phyloP scores from a whole-genome alignment of 2,888 invertebrate species.

The Pediacus dermestoides region DNA sequence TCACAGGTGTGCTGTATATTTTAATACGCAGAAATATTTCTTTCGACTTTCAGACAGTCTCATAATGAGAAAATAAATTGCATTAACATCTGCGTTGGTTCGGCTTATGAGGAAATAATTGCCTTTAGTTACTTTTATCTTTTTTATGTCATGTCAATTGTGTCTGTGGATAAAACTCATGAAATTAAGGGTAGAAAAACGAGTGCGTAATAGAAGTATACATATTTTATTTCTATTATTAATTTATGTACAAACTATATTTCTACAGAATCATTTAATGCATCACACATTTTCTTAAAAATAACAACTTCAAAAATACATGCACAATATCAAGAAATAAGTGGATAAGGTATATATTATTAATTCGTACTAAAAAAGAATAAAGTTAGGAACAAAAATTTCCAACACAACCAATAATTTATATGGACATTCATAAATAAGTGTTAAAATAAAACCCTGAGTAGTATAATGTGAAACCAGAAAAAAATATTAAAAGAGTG shows the following conservation, averaged over 20 bases:
- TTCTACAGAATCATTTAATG: constrained; percentile 41
- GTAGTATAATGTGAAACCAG: too few relatives aligned
- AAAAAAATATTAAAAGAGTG: constrained; percentile 8
- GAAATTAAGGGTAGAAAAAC: constrained; percentile 17
- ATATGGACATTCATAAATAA: constrained; percentile 11
- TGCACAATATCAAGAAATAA: constrained; percentile 38
- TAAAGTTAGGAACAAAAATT: constrained; percentile 8
- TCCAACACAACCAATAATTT: constrained; percentile 10
- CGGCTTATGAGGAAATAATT: constrained; percentile 6
- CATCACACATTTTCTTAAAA: constrained; percentile 35
- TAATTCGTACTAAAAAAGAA: constrained; percentile 8
- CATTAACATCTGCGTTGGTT: constrained; percentile 7
- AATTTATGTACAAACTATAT: constrained; percentile 41
- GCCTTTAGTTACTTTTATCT: constrained; percentile 2
- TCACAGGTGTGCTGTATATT: constrained; percentile 8
- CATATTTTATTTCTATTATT: constrained; percentile 45
- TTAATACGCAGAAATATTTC: constrained; percentile 8
- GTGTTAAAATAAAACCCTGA: constrained; percentile 24
- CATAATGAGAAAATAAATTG: constrained; percentile 10
- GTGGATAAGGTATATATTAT: constrained; percentile 13
- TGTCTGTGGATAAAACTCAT: constrained; percentile 1
- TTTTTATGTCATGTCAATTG: neutral
- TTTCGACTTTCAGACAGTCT: constrained; percentile 9
- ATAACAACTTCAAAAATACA: constrained; percentile 44
- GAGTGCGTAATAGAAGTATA: constrained; percentile 41